These are phyloP conservation scores for Pentalonia nigronervosa DNA, from an alignment of 1,140 invertebrate species.

Conservation along the genomic window DNA sequence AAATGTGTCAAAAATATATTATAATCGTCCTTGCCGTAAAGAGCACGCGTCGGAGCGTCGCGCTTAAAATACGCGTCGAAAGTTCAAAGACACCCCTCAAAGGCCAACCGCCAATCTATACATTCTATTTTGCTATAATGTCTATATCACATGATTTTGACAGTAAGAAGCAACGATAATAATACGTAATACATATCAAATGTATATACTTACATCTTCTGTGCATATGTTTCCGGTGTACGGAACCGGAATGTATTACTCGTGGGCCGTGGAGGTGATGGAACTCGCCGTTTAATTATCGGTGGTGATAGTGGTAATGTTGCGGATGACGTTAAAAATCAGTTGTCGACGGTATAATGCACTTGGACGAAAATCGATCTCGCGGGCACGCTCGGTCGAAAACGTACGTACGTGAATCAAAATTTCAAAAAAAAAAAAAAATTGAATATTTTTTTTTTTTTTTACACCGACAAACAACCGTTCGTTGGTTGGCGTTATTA, in stretches of 20 bases:
- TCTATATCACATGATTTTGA: background rate
- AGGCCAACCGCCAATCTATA: background rate
- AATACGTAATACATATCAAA: background rate
- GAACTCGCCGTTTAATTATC: background rate
- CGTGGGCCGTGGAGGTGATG: background rate
- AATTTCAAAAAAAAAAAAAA: background rate
- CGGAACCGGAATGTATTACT: background rate
- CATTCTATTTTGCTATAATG: background rate
- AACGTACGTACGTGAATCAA: background rate
- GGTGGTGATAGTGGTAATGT: too few species aligned
- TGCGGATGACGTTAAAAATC: background rate
- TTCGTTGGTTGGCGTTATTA: too few species aligned
- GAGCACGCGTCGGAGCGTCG: background rate
- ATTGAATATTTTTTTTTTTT: background rate
- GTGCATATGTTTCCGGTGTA: constrained; percentile 44
- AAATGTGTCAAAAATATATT: background rate
- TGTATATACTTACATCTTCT: constrained; percentile 50
- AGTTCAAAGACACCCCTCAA: background rate
- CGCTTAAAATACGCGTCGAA: background rate
- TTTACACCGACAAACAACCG: background rate
- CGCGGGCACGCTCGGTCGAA: background rate
- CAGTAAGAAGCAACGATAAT: background rate
- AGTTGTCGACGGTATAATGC: background rate
- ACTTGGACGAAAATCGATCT: background rate
- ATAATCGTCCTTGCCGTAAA: background rate